These are phyloP conservation scores for Stenotaenia linearis DNA, from an alignment of 2,888 invertebrate species.

Conservation along the genomic window DNA sequence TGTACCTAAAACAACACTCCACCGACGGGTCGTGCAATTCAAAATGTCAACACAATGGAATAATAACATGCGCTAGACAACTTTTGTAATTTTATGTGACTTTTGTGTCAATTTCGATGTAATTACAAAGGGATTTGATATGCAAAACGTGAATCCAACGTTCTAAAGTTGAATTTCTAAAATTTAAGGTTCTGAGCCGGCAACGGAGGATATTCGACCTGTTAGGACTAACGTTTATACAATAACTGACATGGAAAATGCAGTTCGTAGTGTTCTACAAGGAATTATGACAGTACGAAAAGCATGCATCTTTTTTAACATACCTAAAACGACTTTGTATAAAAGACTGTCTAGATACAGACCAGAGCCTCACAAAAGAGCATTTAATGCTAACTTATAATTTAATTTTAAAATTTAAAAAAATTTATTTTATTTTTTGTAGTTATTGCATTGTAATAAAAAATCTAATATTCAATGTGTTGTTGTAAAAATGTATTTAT, in stretches of 20 bases:
- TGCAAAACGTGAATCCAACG: too few species aligned
- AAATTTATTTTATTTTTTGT: not conserved
- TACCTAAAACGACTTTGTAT: not conserved
- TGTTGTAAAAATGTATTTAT: not conserved
- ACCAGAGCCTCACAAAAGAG: not conserved
- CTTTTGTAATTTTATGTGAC: too few species aligned
- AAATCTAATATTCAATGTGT: not conserved
- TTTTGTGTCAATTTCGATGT: too few species aligned
- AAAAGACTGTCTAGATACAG: not conserved
- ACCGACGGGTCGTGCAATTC: not conserved
- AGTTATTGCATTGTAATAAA: not conserved
- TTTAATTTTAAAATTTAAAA: too few species aligned
- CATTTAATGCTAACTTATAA: too few species aligned
- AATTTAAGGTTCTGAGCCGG: not conserved
- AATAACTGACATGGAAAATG: not conserved
- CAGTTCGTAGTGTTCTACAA: not conserved
- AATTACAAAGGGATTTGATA: too few species aligned
- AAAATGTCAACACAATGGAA: not conserved
- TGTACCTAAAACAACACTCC: constrained; percentile 21
- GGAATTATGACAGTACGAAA: not conserved
- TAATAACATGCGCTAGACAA: too few species aligned
- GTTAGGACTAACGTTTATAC: not conserved
- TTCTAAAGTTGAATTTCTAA: too few species aligned
- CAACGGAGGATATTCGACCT: not conserved
- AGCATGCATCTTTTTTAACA: not conserved